Evolutionary conservation across 2,113 vertebrate species (phyloP).

Genomic region (Chaetops frenatus): DNA sequence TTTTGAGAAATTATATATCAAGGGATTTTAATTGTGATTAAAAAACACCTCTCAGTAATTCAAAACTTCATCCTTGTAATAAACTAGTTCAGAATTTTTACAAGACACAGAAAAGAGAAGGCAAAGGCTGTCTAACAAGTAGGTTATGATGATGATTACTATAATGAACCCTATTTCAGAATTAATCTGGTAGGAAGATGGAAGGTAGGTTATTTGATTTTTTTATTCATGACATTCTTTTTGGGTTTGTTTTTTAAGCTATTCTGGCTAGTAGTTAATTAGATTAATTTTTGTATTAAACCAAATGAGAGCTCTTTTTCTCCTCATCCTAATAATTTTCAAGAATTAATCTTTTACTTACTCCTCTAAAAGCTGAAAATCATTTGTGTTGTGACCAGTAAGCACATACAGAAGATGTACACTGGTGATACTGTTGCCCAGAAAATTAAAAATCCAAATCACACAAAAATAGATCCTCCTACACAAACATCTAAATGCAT

Average conservation of each 20-base stretch:
- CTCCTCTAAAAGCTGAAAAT: not conserved
- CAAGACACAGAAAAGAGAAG: not conserved
- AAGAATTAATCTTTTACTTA: not conserved
- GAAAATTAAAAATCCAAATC: not conserved
- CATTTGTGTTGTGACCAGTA: not conserved
- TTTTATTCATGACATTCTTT: not conserved
- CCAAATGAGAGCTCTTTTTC: not conserved
- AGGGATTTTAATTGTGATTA: not conserved
- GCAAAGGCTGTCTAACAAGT: not conserved
- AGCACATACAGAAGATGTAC: not conserved
- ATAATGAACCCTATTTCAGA: not conserved
- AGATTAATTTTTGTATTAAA: not conserved
- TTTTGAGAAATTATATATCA: not conserved
- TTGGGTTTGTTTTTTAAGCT: not conserved
- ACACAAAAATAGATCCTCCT: constrained; percentile 27
- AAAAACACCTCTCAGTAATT: not conserved
- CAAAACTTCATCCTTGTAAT: not conserved
- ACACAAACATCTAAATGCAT: constrained; percentile 3
- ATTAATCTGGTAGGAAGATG: not conserved
- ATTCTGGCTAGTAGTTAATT: not conserved
- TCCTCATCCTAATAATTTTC: not conserved
- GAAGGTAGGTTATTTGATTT: not conserved
- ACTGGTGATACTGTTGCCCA: not conserved
- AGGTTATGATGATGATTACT: not conserved
- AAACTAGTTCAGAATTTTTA: not conserved